Percentiles rank a stretch among this genome's conserved stretches.
Evolutionary conservation across 2,888 invertebrate genomes (phyloP).

Genomic region (Toxonevra muliebris): DNA sequence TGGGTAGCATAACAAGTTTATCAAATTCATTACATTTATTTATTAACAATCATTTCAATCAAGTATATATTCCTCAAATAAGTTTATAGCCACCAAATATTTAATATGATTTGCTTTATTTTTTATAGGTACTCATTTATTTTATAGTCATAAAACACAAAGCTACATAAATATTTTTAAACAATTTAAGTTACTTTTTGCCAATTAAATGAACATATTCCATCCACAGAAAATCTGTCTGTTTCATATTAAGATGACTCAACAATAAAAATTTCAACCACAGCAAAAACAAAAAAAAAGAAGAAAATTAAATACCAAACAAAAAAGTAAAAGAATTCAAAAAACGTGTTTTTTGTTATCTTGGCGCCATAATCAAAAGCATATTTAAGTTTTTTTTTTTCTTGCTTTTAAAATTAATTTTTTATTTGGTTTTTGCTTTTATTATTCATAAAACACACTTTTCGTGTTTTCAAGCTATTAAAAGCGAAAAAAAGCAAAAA

Average conservation of each 20-base stretch:
- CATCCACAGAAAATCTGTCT: constrained; percentile 1
- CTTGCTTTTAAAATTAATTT: constrained; percentile 22
- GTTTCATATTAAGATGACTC: constrained; percentile 28
- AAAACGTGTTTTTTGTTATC: constrained; percentile 35
- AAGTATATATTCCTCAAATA: too few species aligned
- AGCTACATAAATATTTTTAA: not conserved
- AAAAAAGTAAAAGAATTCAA: constrained; percentile 38
- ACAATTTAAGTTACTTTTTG: not conserved
- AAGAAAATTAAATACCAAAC: too few species aligned
- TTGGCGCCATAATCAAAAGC: constrained; percentile 31
- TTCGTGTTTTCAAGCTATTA: not conserved
- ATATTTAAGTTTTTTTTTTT: constrained; percentile 9
- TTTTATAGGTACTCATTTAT: too few species aligned
- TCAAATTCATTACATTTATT: too few species aligned
- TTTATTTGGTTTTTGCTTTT: constrained; percentile 6
- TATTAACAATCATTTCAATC: too few species aligned
- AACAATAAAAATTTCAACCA: constrained; percentile 31
- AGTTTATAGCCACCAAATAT: too few species aligned
- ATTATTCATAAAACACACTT: constrained; percentile 1
- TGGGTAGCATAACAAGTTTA: too few species aligned
- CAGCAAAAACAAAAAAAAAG: constrained; percentile 22
- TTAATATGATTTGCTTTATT: too few species aligned
- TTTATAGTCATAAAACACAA: too few species aligned
- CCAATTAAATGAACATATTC: too few species aligned
- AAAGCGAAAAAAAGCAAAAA: not conserved